Base-by-base conservation (phyloP, 2,888 invertebrate genomes). In the Macroteleia sp. region DNA sequence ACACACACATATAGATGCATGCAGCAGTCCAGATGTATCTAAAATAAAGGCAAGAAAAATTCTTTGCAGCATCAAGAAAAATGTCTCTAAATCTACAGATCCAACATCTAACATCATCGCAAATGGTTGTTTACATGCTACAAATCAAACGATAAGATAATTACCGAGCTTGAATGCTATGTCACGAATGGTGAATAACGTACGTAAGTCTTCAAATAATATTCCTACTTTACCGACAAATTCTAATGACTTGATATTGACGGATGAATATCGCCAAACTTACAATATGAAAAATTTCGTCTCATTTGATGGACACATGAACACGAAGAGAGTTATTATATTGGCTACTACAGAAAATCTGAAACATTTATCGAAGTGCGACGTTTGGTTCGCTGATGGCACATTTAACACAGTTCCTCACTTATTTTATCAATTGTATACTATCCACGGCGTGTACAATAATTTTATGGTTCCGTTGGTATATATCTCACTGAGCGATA, bases 351-450 rank as follows among this genome's bases (percentile, higher is more conserved):
- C 28, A 17, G 4, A 17, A 14, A 48, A 48, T 14, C 1, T 48
- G 1, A 48, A 48, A 17, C 10, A 12, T 30, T 30, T 48, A 8
- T 48, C 48, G 10, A 30, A 30, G 14, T 48, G 17, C 22, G 17
- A 48, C 1, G 1, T 30, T 6, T 48, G 48, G 48, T 48, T 48
- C n/a, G 48, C 48, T 2, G 48, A 30, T 17, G 48, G 48, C 2
- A 48, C 48, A 1, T 30, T 48, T 22, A 17, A 48, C 17, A 6
- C n/a, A 9, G 46, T 46, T 3, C 48, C 30, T 3, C 6, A 17
- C 30, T 30, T 48, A 48, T 48, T 48, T 48, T 17, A 30, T 17
- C 50, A 50, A 34, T 19, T 50, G 6, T 50, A 32, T 34, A 50
- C 50, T 16, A 34, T 50, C 6, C 59, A 59, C 6, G 59, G 59